Evolutionary conservation across 2,888 invertebrate genomes (phyloP), one percentile per base, ranked within the genome.

Genomic region (Stenodera caucasica): DNA sequence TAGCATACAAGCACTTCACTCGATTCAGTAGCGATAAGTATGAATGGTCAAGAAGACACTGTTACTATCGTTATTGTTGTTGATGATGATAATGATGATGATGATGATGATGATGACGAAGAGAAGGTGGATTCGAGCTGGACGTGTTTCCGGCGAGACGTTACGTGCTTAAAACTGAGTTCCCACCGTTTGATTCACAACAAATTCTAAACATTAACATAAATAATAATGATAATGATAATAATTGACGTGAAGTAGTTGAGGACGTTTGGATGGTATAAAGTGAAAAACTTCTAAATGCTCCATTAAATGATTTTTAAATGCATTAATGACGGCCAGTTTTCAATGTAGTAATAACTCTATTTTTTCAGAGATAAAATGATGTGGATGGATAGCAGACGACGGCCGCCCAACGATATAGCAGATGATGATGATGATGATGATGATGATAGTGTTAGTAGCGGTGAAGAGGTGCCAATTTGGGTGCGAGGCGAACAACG

Each of bases 401-500:
- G 45, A 12, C 21, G 23, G 9, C 45, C n/a, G n/a, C n/a, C n/a
- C 14, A 70, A 71, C 40, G 60, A 66, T 33, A 55, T 67, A 23
- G 66, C 63, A 30, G n/a, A 21, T n/a, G 23, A 23, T n/a, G n/a
- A 45, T n/a, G 72, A 71, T 50, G 71, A 75, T 11, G 75, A 75
- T 54, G 72, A 73, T 40, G 69, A 60, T 55, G 79, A 85, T 69
- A 83, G 83, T 53, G 84, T 84, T 53, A 84, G 84, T 66, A 85
- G 85, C 68, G 88, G 88, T 61, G 86, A 86, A 74, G 89, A 90
- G 76, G 84, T 91, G 40, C 89, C 90, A 9, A 88, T 93, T 66
- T 85, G 91, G 84, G 87, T 92, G 23, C 83, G 87, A 60, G 91
- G 91, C 2, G 88, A 89, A 73, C 88, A 89, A 75, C 85, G 91